Conservation (phyloP, 2,797 vertebrate species). For the Botia kubotai region DNA sequence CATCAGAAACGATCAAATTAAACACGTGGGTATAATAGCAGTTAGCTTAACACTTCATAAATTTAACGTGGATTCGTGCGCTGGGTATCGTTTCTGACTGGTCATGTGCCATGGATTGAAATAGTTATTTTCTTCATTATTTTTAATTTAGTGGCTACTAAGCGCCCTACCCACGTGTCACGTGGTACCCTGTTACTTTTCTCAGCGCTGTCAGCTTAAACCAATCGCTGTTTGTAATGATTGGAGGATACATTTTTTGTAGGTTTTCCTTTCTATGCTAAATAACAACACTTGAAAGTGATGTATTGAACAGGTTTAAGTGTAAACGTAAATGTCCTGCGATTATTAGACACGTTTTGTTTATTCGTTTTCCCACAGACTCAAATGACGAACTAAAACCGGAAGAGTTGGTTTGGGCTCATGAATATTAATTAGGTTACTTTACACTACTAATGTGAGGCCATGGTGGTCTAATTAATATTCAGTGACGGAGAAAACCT, state of each 20-base stretch:
- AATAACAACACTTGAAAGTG: too few relatives aligned
- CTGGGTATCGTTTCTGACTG: too few relatives aligned
- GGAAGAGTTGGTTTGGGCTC: background rate
- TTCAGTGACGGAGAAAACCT: background rate
- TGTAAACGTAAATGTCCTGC: background rate
- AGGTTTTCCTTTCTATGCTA: background rate
- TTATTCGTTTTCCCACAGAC: background rate
- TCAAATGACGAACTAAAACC: background rate
- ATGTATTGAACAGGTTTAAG: too few relatives aligned
- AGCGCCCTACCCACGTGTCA: background rate
- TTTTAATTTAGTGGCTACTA: background rate
- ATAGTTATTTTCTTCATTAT: background rate
- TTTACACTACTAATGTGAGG: background rate
- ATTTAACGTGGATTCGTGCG: too few relatives aligned
- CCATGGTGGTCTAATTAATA: background rate
- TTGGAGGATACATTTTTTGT: background rate
- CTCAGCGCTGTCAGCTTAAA: background rate
- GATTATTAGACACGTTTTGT: background rate
- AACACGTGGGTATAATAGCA: background rate
- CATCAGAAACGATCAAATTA: background rate
- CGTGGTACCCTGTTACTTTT: background rate
- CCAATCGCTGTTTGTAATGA: background rate
- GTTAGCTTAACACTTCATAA: background rate
- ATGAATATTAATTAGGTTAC: background rate
- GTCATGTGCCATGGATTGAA: background rate